A percentile compares a stretch with the other conserved stretches of the same genome.
Evolutionary conservation across 2,888 invertebrate genomes (phyloP).

Genomic region (Rhingia rostrata): DNA sequence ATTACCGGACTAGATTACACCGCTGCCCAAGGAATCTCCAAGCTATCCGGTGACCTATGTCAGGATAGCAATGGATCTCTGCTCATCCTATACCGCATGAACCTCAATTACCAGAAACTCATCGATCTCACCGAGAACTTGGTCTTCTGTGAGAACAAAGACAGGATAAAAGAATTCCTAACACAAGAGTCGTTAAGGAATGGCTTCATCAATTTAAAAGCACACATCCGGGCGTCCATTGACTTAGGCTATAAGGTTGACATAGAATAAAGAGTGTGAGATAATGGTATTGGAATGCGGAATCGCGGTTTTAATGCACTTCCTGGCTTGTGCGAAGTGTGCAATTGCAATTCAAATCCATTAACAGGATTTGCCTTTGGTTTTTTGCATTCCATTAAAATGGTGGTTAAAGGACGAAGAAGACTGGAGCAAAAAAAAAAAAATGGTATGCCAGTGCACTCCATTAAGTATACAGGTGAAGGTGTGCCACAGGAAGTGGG

Average conservation of each 20-base stretch:
- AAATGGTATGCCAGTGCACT: conserved; percentile 7
- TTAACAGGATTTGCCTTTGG: conserved; percentile 53
- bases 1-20: conserved; percentile 89
- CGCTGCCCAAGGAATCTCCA: conserved; percentile 84
- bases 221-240: conserved; percentile 82
- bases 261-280: conserved; percentile 76
- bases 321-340: conserved; percentile 7
- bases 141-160: conserved; percentile 80
- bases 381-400: conserved; percentile 51
- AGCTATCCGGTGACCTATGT: conserved; percentile 80
- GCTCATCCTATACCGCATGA: conserved; percentile 79
- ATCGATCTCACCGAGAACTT: conserved; percentile 81
- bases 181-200: conserved; percentile 81
- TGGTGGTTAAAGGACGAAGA: conserved; percentile 8
- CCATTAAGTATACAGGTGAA: conserved; percentile 50
- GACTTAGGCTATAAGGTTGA: conserved; percentile 82
- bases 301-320: conserved; percentile 71
- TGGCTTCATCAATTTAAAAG: conserved; percentile 81
- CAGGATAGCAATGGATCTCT: conserved; percentile 78
- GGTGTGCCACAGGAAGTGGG: conserved; percentile 33
- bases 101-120: conserved; percentile 78
- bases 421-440: too few species aligned
- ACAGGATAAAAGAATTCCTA: conserved; percentile 80
- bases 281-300: conserved; percentile 46
- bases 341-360: conserved; percentile 65